Conservation (phyloP, 2,797 vertebrate species). For the Rhinatrema bivittatum region DNA sequence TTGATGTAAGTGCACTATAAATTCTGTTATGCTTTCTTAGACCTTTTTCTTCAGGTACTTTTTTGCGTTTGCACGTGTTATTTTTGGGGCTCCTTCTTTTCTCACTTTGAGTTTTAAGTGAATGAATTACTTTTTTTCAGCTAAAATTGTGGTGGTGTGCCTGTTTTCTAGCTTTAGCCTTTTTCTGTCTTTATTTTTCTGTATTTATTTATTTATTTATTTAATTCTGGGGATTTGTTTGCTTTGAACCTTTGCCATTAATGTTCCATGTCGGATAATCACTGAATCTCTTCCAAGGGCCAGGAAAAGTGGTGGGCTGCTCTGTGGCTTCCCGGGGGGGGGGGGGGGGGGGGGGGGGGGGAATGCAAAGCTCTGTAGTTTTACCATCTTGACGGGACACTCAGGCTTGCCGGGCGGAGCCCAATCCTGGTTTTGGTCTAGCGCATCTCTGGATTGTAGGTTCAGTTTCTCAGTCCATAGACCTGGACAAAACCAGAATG, state of each 20-base stretch:
- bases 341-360: no score
- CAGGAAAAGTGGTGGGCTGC: no score
- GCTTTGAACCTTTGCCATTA: slow-evolving; percentile 22
- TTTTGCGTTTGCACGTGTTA: slow-evolving; percentile 13
- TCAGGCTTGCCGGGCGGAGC: no score
- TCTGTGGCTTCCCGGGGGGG: no score
- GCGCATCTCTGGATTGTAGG: no score
- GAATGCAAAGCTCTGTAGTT: no score
- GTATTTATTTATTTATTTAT: slow-evolving; percentile 22
- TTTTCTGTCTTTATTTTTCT: slow-evolving; percentile 49
- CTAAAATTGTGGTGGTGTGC: slow-evolving; percentile 59
- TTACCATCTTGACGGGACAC: no score
- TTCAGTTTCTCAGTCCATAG: no score
- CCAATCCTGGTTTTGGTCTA: no score
- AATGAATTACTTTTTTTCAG: slow-evolving; percentile 64
- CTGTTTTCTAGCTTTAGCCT: slow-evolving; percentile 25
- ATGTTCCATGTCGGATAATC: no score
- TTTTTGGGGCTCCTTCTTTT: slow-evolving; percentile 31
- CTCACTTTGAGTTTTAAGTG: slow-evolving; percentile 48
- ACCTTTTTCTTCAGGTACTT: slow-evolving; percentile 43
- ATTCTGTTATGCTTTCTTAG: slow-evolving; percentile 84
- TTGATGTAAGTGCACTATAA: slow-evolving; percentile 98
- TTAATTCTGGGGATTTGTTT: slow-evolving; percentile 39
- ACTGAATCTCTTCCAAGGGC: no score
- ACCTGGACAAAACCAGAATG: no score